Evolutionary conservation across 30 jellyfish, hydroid and myxozoan genomes (phyloP).

Genomic region (Catostylus mosaicus): DNA sequence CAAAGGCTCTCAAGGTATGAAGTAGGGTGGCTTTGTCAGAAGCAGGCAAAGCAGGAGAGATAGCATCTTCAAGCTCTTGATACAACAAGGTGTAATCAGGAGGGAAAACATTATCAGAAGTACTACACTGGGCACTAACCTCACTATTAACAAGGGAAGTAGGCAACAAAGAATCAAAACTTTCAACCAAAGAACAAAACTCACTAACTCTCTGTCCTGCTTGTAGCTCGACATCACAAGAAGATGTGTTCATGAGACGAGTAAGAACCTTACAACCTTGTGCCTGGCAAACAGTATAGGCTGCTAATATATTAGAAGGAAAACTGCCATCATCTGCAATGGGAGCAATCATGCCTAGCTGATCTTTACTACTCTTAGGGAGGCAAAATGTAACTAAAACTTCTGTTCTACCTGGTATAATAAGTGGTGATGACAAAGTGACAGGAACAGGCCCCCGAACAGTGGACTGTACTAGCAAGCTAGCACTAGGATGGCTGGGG

Average conservation of each 20-base stretch:
- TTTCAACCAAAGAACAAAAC: conserved; percentile 31
- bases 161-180: neutral
- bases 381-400: conserved; percentile 8
- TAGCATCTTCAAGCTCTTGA: conserved; percentile 8
- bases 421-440: neutral
- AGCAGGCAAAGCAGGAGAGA: neutral
- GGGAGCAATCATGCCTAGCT: conserved; percentile 34
- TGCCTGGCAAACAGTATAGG: conserved; percentile 39
- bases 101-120: neutral
- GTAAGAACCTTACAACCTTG: neutral
- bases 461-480: conserved; percentile 28
- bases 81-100: too few relatives aligned
- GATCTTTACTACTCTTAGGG: conserved; percentile 39
- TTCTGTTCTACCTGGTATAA: conserved; percentile 33
- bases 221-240: conserved; percentile 22
- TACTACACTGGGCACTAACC: neutral
- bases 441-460: conserved; percentile 5
- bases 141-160: neutral
- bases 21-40: neutral
- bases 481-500: neutral
- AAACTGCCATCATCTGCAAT: neutral
- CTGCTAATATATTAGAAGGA: conserved; percentile 13
- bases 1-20: neutral
- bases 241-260: conserved; percentile 28
- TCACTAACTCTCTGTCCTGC: conserved; percentile 33